Percentiles rank a stretch among this genome's conserved stretches.
phyloP scores from a whole-genome alignment of 1,140 invertebrate species.

The Euglossa dilemma region DNA sequence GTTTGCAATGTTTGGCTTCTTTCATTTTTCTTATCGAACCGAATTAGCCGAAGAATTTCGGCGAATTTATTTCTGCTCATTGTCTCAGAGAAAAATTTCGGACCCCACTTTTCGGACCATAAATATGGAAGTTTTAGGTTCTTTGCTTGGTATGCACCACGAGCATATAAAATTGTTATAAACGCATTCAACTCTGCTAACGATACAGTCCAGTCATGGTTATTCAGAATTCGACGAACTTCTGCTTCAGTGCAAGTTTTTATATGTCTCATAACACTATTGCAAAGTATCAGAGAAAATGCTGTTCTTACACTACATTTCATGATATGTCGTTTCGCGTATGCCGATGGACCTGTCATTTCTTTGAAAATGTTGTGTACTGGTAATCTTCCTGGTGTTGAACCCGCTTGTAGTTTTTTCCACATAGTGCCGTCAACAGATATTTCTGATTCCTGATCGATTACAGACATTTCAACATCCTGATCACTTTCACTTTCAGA shows the following conservation, averaged over 20 bases:
- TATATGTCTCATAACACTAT: conserved; percentile 43
- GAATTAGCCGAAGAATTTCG: no score
- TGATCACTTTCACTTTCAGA: conserved; percentile 47
- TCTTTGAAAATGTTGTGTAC: conserved; percentile 61
- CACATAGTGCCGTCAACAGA: conserved; percentile 50
- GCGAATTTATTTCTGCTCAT: no score
- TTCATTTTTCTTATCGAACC: no score
- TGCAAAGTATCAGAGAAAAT: conserved; percentile 35
- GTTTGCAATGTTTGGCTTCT: no score
- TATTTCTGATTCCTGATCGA: no score
- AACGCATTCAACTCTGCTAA: conserved; percentile 36
- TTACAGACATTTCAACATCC: conserved; percentile 37
- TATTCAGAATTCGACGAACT: conserved; percentile 34
- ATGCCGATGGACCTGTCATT: conserved; percentile 45
- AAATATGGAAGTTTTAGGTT: background rate
- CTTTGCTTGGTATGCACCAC: conserved; percentile 33
- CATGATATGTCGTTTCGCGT: no score
- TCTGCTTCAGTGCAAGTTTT: conserved; percentile 48
- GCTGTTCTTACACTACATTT: conserved; percentile 27
- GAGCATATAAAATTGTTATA: conserved; percentile 42
- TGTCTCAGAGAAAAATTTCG: background rate
- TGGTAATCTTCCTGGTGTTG: conserved; percentile 42
- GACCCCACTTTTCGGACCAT: no score
- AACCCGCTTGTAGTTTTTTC: conserved; percentile 44
- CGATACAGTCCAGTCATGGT: conserved; percentile 24